Percentiles rank a stretch among this genome's conserved stretches.
Evolutionary conservation across 2,888 invertebrate genomes (phyloP).

Genomic region (Schizotus pectinicornis): DNA sequence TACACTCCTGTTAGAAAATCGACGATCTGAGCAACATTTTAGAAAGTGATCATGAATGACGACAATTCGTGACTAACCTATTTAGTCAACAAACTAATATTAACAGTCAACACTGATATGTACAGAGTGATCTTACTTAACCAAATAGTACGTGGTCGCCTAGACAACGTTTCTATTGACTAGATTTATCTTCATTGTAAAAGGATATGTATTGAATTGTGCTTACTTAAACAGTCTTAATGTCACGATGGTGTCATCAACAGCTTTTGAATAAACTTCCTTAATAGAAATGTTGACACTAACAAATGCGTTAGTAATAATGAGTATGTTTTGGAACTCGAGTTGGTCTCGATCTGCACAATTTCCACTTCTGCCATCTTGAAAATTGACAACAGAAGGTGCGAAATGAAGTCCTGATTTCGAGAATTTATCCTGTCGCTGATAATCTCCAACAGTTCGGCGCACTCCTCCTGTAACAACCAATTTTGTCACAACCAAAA

Average conservation of each 20-base stretch:
- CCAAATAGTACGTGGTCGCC: conserved; percentile 14
- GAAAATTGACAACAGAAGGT: conserved; percentile 86
- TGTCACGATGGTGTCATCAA: conserved; percentile 51
- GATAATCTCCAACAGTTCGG: conserved; percentile 78
- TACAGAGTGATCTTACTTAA: conserved; percentile 49
- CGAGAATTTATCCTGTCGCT: conserved; percentile 85
- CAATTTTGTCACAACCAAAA: conserved; percentile 7
- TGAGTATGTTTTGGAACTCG: conserved; percentile 45
- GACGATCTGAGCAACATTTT: conserved; percentile 48
- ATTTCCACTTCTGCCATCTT: conserved; percentile 93
- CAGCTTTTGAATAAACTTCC: conserved; percentile 39
- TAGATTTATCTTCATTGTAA: conserved; percentile 46
- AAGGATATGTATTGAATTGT: conserved; percentile 52
- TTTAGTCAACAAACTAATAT: conserved; percentile 49
- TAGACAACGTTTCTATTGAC: conserved; percentile 35
- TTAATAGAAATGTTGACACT: conserved; percentile 39
- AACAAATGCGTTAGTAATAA: conserved; percentile 33
- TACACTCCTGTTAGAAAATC: conserved; percentile 27
- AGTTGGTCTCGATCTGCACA: conserved; percentile 75
- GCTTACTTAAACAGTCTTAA: conserved; percentile 46
- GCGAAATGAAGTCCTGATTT: conserved; percentile 84
- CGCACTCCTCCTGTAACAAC: conserved; percentile 80
- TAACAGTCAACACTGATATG: conserved; percentile 59
- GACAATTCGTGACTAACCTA: conserved; percentile 50
- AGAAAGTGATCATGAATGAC: conserved; percentile 34